Percentiles rank a stretch among this genome's conserved stretches.
These are phyloP conservation scores for Monochamus saltuarius DNA, from an alignment of 1,140 invertebrate species.

Conservation along the genomic window DNA sequence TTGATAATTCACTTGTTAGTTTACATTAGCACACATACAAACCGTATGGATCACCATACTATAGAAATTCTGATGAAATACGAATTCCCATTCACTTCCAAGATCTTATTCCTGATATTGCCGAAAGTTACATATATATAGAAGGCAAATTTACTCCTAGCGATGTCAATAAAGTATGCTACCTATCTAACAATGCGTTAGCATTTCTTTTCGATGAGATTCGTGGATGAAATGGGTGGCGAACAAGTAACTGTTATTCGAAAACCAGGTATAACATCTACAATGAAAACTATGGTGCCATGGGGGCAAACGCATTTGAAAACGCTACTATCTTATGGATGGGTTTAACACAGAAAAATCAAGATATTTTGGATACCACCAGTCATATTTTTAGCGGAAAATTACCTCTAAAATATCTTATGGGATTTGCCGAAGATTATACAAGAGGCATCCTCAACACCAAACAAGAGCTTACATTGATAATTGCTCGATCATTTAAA, in stretches of 20 bases:
- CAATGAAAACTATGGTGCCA: too few species aligned
- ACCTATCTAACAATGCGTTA: too few species aligned
- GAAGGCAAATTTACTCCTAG: constrained; percentile 29
- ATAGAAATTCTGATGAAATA: constrained; percentile 32
- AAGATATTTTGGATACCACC: constrained; percentile 9
- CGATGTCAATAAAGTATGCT: neutral
- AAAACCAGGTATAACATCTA: too few species aligned
- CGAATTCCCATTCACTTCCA: constrained; percentile 29
- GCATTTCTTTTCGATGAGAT: too few species aligned
- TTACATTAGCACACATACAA: constrained; percentile 26
- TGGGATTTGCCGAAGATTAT: constrained; percentile 19
- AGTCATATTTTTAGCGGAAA: constrained; percentile 11
- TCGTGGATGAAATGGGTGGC: too few species aligned
- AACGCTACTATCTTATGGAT: too few species aligned
- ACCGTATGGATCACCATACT: constrained; percentile 22
- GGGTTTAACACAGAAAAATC: neutral
- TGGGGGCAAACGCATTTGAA: too few species aligned
- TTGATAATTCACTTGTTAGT: constrained; percentile 13
- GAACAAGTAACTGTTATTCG: too few species aligned
- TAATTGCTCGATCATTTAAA: constrained; percentile 7
- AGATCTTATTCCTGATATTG: constrained; percentile 30
- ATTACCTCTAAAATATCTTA: constrained; percentile 14
- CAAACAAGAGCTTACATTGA: constrained; percentile 13
- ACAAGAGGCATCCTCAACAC: constrained; percentile 2
- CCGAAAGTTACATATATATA: constrained; percentile 36